Percentiles rank a stretch among this genome's conserved stretches.
Evolutionary conservation across 2,888 invertebrate genomes (phyloP).

Genomic region (Cheilosia urbana): DNA sequence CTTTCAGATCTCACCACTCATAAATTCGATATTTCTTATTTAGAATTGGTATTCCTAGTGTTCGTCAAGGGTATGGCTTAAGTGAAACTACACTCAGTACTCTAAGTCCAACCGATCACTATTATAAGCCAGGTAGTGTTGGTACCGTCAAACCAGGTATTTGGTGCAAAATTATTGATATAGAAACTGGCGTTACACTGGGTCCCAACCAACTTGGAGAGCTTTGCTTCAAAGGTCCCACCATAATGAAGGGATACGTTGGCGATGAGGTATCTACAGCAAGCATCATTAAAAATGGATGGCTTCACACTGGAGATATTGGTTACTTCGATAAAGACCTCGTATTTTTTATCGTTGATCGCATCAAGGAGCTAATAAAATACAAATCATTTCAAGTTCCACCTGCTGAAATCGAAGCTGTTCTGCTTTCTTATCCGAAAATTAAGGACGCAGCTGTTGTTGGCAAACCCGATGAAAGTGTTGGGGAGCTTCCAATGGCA

Average conservation of each 20-base stretch:
- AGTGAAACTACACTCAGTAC: constrained; percentile 90
- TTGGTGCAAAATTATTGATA: constrained; percentile 87
- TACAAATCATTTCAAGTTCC: constrained; percentile 94
- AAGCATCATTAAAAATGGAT: constrained; percentile 89
- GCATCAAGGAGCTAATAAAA: constrained; percentile 95
- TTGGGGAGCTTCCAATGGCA: constrained; percentile 91
- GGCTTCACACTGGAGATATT: constrained; percentile 91
- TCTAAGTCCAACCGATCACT: constrained; percentile 82
- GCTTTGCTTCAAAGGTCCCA: constrained; percentile 92
- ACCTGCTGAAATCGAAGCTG: constrained; percentile 93
- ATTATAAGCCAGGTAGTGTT: constrained; percentile 86
- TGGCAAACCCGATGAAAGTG: constrained; percentile 89
- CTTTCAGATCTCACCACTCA: not conserved
- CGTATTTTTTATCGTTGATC: constrained; percentile 92
- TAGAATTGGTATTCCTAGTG: constrained; percentile 84
- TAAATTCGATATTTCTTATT: not conserved
- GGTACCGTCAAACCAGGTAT: constrained; percentile 88
- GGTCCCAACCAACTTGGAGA: constrained; percentile 91
- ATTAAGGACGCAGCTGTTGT: constrained; percentile 93
- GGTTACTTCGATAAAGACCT: constrained; percentile 92
- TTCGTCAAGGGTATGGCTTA: constrained; percentile 91
- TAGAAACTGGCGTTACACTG: constrained; percentile 86
- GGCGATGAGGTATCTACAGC: constrained; percentile 88
- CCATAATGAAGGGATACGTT: constrained; percentile 93
- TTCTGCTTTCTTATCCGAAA: constrained; percentile 88